Evolutionary conservation across 2,888 invertebrate species (phyloP), one percentile per base, ranked within the genome.

Genomic region (Lordiphosa andalusiaca): DNA sequence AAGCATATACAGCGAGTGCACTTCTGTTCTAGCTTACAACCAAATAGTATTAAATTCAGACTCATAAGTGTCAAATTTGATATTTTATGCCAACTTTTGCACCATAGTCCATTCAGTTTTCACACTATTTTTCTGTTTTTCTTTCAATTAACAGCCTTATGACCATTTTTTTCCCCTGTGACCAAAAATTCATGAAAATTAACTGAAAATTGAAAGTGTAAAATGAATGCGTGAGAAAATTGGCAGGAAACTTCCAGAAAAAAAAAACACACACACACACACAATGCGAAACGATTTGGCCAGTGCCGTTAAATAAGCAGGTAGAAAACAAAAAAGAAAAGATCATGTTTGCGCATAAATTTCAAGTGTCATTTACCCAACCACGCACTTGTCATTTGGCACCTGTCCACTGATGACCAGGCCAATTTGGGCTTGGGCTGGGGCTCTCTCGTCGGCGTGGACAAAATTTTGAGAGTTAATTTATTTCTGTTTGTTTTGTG

Each of bases 321-420:
- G 59, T 62, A 60, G 59, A 59, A 67, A 76, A 68, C 59, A 56
- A 55, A 53, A 53, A 67, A 54, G 57, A 60, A 60, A 54, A 71
- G 59, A 73, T 71, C 73, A 63, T 75, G 81, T 78, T 75, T 72
- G 75, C 73, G 81, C 81, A 80, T 80, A 80, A 80, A 74, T 78
- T 80, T 78, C 72, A 80, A 80, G 74, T 82, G 81, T 81, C 81
- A 81, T 81, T 81, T 81, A 81, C 81, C 81, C 68, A 70, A 52
- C 72, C 69, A 69, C 61, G 44, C 76, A 76, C 75, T 75, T 69
- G 68, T 57, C 60, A 50, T 81, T 81, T 81, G 76, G 72, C 78
- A 81, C 78, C 81, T 78, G 77, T 77, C 50, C 50, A 41, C 58
- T 65, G 53, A 66, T 78, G 73, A 78, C 73, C 75, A 62, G 66